Conservation (phyloP, 2,113 vertebrate genomes). For the Phycodurus eques region DNA sequence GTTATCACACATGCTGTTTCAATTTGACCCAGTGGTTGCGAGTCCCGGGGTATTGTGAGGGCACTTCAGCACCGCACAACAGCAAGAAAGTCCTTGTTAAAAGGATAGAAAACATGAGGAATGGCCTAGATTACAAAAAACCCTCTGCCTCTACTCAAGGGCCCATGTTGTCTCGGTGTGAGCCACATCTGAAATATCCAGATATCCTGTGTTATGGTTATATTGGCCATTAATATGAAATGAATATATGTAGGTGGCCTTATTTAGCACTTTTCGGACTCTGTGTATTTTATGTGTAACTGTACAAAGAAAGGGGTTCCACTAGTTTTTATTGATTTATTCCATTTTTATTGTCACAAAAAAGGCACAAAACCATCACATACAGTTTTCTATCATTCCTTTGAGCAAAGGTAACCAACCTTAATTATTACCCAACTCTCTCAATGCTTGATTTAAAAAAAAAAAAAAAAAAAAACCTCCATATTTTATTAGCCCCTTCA, state of each 20-base stretch:
- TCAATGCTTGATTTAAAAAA: not conserved
- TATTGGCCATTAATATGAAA: not conserved
- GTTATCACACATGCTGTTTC: conserved; percentile 24
- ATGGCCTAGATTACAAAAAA: conserved; percentile 4
- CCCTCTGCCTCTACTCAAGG: not conserved
- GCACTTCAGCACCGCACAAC: conserved; percentile 12
- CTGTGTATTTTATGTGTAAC: not conserved
- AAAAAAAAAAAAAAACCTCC: not conserved
- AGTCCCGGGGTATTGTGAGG: conserved; percentile 28
- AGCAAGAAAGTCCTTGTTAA: conserved; percentile 32
- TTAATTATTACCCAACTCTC: not conserved
- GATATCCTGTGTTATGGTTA: not conserved
- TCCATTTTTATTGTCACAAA: not conserved
- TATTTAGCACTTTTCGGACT: too few species aligned
- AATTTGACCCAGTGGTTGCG: conserved; percentile 25
- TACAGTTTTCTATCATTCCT: not conserved
- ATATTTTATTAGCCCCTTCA: conserved; percentile 17
- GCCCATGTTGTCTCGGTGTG: not conserved
- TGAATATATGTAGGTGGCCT: not conserved
- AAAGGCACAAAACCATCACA: not conserved
- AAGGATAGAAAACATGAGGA: conserved; percentile 24
- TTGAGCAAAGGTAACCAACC: not conserved
- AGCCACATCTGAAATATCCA: not conserved
- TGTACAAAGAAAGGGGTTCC: not conserved
- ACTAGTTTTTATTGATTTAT: not conserved